Base-by-base conservation (phyloP, 2,797 vertebrate species). In the Siniperca scherzeri region DNA sequence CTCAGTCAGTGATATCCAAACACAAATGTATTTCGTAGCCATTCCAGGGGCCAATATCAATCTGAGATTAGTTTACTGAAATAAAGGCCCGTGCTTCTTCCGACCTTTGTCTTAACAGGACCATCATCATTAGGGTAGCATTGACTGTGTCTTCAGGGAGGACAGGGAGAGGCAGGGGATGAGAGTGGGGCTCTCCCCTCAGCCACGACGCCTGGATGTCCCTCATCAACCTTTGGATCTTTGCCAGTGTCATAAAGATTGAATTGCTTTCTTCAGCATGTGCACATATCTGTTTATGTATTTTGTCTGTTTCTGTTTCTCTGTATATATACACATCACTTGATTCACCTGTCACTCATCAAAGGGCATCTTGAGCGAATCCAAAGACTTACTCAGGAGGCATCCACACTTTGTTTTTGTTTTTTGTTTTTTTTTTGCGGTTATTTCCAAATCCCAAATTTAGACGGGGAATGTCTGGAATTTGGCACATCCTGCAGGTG, bases 381-480 rank as follows among this genome's bases (percentile, higher is more conserved):
- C 91, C 94, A 94, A 93, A 94, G 92, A 93, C 83, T 59, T 78
- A 53, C 77, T 90, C 82, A 80, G 83, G 80, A 92, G 78, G 68
- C 64, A 80, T 77, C 74, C 79, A 52, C 57, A 25, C 59, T 57
- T 83, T 30, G 27, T 30, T 30, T 30, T 30, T 30, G 30, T 3
- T 30, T 30, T 59, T 64, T 66, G 55, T 85, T 55, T 64, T 64
- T 85, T 56, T 61, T 69, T 71, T 72, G 27, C 4, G 5, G 25
- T 80, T 72, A 69, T 79, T 84, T 83, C 44, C 56, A 68, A 21
- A 62, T 83, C 72, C 48, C 55, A 83, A 55, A 77, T 74, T 77
- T 71, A 59, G 22, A 75, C 40, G n/a, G 46, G 79, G 27, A 77
- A 46, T 44, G 25, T 85, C 64, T 77, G 55, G 65, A 83, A 79